Conservation (phyloP, 2,797 vertebrate genomes). For the Eulemur rubriventer region DNA sequence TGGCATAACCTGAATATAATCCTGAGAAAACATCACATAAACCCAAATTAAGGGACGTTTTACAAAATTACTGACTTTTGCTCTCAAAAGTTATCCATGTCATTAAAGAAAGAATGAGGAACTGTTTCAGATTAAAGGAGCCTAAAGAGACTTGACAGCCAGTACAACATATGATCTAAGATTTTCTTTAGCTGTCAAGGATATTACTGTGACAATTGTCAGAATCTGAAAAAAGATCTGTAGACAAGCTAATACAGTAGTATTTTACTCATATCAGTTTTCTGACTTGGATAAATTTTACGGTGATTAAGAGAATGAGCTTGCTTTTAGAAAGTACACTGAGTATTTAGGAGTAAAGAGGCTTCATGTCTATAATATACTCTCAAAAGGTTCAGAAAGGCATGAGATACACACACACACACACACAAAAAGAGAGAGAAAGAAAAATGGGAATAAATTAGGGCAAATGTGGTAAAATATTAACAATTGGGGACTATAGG, state of each 20-base stretch:
- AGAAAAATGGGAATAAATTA: neutral
- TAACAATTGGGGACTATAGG: neutral
- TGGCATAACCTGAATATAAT: neutral
- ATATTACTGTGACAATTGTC: neutral
- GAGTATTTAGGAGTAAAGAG: neutral
- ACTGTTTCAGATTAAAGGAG: neutral
- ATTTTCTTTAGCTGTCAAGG: neutral
- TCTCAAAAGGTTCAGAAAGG: neutral
- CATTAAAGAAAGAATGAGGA: neutral
- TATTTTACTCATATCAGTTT: neutral
- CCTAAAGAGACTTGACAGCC: neutral
- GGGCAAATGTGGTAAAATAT: neutral
- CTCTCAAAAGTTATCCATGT: neutral
- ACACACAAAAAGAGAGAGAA: neutral
- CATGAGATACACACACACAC: neutral
- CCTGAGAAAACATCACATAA: neutral
- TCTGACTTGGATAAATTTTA: neutral
- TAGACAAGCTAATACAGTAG: neutral
- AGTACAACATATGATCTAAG: neutral
- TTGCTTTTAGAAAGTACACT: neutral
- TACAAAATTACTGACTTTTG: conserved; percentile 16
- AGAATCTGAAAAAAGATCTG: neutral
- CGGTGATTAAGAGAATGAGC: neutral
- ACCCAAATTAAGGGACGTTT: neutral
- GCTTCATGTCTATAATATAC: neutral